These are phyloP conservation scores for Heliocidaris erythrogramma DNA, from an alignment of 35 echinoderm and acorn worm species.

Conservation along the genomic window DNA sequence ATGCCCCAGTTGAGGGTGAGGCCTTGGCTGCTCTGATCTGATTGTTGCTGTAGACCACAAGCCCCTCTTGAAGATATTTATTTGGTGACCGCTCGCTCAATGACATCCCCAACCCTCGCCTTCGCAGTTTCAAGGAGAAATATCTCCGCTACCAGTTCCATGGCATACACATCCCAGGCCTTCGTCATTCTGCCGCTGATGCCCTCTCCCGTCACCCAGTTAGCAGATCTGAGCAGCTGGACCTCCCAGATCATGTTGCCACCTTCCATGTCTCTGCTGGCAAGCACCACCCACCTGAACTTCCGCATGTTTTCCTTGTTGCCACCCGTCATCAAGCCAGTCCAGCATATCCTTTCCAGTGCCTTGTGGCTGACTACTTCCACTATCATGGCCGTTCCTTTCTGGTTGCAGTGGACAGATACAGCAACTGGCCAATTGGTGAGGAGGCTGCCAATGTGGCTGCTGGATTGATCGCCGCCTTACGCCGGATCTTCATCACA, in stretches of 20 bases:
- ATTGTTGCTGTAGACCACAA: conserved; percentile 51
- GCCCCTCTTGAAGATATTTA: too few species aligned
- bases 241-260: conserved; percentile 57
- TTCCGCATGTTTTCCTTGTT: conserved; percentile 44
- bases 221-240: background rate
- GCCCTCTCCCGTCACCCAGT: conserved; percentile 48
- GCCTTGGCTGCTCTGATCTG: conserved; percentile 34
- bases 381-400: background rate
- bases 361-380: conserved; percentile 19
- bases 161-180: conserved; percentile 51
- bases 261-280: background rate
- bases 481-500: conserved; percentile 48
- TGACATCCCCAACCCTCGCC: conserved; percentile 38
- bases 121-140: conserved; percentile 66
- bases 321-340: too few species aligned
- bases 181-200: conserved; percentile 42
- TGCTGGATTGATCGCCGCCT: conserved; percentile 26
- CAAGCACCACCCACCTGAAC: background rate
- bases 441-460: conserved; percentile 36
- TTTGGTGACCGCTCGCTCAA: conserved; percentile 5
- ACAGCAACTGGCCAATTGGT: conserved; percentile 52
- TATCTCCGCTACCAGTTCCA: conserved; percentile 41
- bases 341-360: conserved; percentile 47
- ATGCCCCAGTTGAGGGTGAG: conserved; percentile 56
- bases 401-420: background rate